A percentile compares a stretch with the other conserved stretches of the same genome.
Conservation (phyloP, 2,888 invertebrate species). For the Diaprepes abbreviatus region DNA sequence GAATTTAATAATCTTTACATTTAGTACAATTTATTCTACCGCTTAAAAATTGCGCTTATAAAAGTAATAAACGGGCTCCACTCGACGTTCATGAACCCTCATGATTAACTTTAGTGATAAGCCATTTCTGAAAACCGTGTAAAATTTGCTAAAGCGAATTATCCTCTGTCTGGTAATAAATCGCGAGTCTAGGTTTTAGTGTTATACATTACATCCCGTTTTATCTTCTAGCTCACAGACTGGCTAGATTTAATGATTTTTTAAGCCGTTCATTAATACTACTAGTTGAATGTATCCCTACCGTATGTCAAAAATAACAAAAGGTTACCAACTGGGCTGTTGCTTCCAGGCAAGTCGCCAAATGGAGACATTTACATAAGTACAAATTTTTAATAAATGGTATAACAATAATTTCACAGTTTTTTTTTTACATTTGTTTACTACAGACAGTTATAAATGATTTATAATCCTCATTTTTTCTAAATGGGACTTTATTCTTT, state of each 20-base stretch:
- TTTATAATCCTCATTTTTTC: no score
- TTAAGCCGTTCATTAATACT: no score
- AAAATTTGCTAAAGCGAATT: constrained; percentile 40
- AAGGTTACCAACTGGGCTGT: no score
- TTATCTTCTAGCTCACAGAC: constrained; percentile 3
- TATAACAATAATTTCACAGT: no score
- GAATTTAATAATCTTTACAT: neutral
- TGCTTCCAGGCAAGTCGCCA: no score
- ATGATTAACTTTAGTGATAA: constrained; percentile 38
- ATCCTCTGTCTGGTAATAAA: constrained; percentile 27
- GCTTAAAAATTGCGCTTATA: constrained; percentile 14
- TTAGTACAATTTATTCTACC: neutral
- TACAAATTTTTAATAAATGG: no score
- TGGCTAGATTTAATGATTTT: neutral
- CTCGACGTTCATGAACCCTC: constrained; percentile 31
- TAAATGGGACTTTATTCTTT: no score
- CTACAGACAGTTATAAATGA: no score
- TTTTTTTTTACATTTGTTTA: no score
- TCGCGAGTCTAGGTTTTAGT: constrained; percentile 20
- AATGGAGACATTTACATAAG: no score
- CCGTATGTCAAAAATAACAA: no score
- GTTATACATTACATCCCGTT: neutral
- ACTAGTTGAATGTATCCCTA: no score
- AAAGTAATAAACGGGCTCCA: constrained; percentile 20
- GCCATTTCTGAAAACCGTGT: constrained; percentile 39